Evolutionary conservation across 2,888 invertebrate genomes (phyloP).

Genomic region (Slavum lentiscoides): DNA sequence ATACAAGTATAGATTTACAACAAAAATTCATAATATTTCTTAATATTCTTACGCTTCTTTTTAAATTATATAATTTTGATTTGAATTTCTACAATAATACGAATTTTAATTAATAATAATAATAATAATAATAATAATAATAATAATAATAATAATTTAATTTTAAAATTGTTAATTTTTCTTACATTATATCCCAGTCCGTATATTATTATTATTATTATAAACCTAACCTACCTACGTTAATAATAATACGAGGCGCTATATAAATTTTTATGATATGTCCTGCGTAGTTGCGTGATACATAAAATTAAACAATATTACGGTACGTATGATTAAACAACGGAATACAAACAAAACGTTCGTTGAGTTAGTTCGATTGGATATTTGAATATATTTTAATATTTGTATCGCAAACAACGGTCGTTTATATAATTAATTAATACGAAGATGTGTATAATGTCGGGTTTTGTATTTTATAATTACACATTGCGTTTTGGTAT

Average conservation of each 20-base stretch:
- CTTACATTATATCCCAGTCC: no score
- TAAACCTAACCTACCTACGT: neutral
- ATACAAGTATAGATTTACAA: no score
- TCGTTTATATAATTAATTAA: conserved; percentile 47
- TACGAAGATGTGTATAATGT: conserved; percentile 14
- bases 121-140: no score
- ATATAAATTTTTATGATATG: conserved; percentile 10
- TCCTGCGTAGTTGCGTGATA: conserved; percentile 35
- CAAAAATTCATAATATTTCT: no score
- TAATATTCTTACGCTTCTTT: no score
- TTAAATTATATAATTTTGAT: no score
- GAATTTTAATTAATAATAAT: no score
- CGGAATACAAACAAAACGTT: conserved; percentile 35
- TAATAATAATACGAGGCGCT: neutral
- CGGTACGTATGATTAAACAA: conserved; percentile 28
- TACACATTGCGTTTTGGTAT: conserved; percentile 13
- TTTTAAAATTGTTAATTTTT: no score
- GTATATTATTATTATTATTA: neutral
- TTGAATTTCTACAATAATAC: no score
- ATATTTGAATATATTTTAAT: conserved; percentile 26
- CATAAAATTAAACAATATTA: conserved; percentile 5
- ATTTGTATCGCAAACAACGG: conserved; percentile 11
- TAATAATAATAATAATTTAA: no score
- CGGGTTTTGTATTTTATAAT: conserved; percentile 27
- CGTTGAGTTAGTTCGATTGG: conserved; percentile 20